Evolutionary conservation across 1,140 invertebrate species (phyloP), one percentile per base, ranked within the genome.

Genomic region (Coelopa frigida): DNA sequence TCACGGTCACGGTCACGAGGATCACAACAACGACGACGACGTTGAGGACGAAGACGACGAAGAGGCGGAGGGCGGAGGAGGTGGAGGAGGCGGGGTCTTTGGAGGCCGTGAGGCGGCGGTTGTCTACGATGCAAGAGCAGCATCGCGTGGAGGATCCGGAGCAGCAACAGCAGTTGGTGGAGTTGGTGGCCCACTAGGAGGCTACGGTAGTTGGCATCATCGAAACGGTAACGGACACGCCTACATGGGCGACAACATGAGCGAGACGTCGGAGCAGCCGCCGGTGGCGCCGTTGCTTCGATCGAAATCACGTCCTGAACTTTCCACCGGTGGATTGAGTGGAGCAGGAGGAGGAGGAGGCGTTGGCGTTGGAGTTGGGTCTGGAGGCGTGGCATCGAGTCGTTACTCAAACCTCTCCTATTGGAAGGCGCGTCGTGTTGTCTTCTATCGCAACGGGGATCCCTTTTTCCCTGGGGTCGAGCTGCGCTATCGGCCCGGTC

Each of bases 381-480:
- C n/a, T n/a, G n/a, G n/a, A n/a, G 62, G 58, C 50, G 54, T 59
- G 17, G 74, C 80, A 7, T 62, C 74, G 7, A 75, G 77, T 48
- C 75, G 82, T 46, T 88, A 87, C 68, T 82, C 80, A 46, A 87
- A 89, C 67, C 76, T 89, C 27, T 86, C 84, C 32, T 89, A 88
- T 57, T 92, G 88, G 87, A 80, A 85, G 51, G 89, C 89, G 0
- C 75, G 84, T 43, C 73, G 89, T 18, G 86, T 95, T 27, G 84
- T 85, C 1, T 94, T 96, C 70, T 96, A 87, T 70, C 83, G 87
- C 60, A 97, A 95, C 79, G 92, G 92, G 4, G 91, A 95, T 69
- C 85, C 85, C 0, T 90, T 92, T 64, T 90, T 86, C 68, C 88
- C 87, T 31, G 89, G 90, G 0, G 78, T 92, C 15, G 88, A 91